Conservation (phyloP, 2,888 invertebrate species). For the Hirtodrosophila cameraria region DNA sequence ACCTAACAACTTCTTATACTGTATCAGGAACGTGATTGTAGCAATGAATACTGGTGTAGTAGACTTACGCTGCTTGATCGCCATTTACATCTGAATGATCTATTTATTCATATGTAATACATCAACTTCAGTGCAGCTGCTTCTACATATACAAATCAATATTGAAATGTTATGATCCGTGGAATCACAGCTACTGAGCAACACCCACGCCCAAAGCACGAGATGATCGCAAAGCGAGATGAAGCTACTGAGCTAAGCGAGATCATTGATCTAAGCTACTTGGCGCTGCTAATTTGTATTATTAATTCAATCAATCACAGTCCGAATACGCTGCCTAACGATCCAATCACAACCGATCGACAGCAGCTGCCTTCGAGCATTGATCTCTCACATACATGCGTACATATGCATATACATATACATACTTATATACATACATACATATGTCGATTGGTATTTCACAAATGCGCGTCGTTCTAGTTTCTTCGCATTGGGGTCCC, state of each 20-base stretch:
- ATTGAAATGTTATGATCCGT: constrained; percentile 34
- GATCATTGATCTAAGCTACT: constrained; percentile 79
- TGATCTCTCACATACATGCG: constrained; percentile 56
- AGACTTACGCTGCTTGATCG: constrained; percentile 9
- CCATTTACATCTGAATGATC: constrained; percentile 8
- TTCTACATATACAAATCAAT: neutral
- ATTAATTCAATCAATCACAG: constrained; percentile 80
- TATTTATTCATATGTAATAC: neutral
- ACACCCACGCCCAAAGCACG: constrained; percentile 25
- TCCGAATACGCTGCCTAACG: constrained; percentile 61
- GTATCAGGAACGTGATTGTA: too few species aligned
- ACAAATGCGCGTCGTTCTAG: constrained; percentile 75
- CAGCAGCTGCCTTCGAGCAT: constrained; percentile 68
- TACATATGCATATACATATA: neutral
- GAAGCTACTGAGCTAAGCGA: constrained; percentile 24
- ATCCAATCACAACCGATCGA: constrained; percentile 64
- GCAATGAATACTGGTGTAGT: too few species aligned
- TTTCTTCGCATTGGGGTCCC: constrained; percentile 33
- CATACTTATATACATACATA: neutral
- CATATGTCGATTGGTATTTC: constrained; percentile 60
- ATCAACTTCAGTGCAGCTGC: too few species aligned
- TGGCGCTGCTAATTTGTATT: constrained; percentile 76
- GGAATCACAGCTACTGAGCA: constrained; percentile 31
- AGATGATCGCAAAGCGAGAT: constrained; percentile 7
- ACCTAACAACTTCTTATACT: too few species aligned